Evolutionary conservation across 1,140 invertebrate genomes (phyloP).

Genomic region (Trichogramma pretiosum): DNA sequence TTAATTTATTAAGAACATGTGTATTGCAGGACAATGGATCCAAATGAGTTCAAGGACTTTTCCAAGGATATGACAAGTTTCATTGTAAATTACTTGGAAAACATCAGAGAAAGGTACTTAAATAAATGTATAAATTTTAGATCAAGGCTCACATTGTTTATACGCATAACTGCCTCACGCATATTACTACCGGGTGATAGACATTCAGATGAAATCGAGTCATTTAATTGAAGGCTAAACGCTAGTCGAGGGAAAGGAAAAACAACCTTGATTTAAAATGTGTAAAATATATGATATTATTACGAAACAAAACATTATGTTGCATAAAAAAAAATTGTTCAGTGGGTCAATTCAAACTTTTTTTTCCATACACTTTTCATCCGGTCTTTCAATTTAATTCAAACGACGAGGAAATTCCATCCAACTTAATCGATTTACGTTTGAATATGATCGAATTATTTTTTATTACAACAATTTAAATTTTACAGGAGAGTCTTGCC

Average conservation of each 20-base stretch:
- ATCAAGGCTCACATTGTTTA: background rate
- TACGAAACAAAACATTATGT: no score
- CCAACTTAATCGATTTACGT: no score
- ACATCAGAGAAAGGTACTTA: constrained; percentile 70
- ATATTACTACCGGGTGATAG: background rate
- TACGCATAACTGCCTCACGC: background rate
- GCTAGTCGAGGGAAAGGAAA: constrained; percentile 12
- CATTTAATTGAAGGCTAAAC: constrained; percentile 12
- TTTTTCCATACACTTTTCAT: no score
- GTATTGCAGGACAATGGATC: constrained; percentile 57
- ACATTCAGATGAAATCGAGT: background rate
- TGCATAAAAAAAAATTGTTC: no score
- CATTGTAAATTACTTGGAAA: constrained; percentile 74
- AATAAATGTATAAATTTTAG: background rate
- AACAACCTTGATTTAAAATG: constrained; percentile 15
- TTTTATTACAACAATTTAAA: background rate
- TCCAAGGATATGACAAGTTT: constrained; percentile 73
- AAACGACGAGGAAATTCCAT: no score
- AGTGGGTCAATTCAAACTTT: no score
- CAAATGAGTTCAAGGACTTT: constrained; percentile 67
- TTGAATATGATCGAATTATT: no score
- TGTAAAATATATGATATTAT: no score
- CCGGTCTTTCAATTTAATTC: no score
- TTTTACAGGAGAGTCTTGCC: constrained; percentile 67
- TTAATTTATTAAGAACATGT: constrained; percentile 5